Base-by-base conservation (phyloP, 1,140 invertebrate species). In the Drosophila sproati region DNA sequence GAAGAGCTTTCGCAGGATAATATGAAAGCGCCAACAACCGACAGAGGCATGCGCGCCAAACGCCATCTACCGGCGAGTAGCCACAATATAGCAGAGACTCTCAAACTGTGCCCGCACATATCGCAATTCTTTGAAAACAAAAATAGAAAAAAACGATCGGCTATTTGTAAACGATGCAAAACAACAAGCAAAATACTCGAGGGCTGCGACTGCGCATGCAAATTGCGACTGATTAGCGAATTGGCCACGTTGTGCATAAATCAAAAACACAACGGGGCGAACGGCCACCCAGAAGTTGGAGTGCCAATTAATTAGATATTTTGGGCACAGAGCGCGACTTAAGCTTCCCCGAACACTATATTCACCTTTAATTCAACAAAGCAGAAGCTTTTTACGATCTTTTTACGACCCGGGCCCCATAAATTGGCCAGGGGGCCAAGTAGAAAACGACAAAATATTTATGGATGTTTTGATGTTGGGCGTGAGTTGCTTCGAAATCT, bases 361-460 rank as follows among this genome's bases (percentile, higher is more conserved):
- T 88, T 89, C 61, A 64, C 55, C 70, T 80, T 88, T 76, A 86
- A 87, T 89, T 89, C 85, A 67, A 85, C 75, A 78, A 81, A 60
- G 80, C 83, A 82, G 81, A 81, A 60, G 80, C 83, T 88, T 56
- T 77, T 82, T 86, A 86, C 82, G 82, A 68, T 37, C 70, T 73
- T 78, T 88, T 89, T 89, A 89, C 85, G 85, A 89, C 80, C 71
- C 67, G 48, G 48, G 59, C 31, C 56, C 86, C 85, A 89, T 89
- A 89, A 87, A 88, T 88, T 69, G 67, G 55, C 39, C 39, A 61
- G 43, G 64, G 67, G 56, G 50, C 63, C 57, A 37, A 5, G 5
- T 5, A 7, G 55, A 61, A 87, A 71, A 88, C 77, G 83, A 88
- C 85, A 83, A 88, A 89, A 88, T 88, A 88, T 88, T 88, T 88